Conservation (phyloP, 2,888 invertebrate species). For the Cataglyphis livida region DNA sequence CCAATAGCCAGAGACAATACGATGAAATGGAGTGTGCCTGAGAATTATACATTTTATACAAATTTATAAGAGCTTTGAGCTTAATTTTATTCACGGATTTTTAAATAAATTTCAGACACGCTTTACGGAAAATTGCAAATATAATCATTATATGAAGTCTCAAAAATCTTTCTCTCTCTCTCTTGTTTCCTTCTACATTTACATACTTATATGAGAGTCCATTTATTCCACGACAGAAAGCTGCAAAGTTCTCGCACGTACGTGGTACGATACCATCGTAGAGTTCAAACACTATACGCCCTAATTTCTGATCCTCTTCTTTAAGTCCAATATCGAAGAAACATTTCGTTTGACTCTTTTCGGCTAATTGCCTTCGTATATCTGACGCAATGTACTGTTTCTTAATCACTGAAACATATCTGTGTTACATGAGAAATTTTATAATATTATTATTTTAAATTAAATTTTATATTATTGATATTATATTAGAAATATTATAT, state of each 20-base stretch:
- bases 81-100: not conserved
- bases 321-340: conserved; percentile 81
- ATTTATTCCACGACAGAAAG: conserved; percentile 80
- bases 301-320: conserved; percentile 76
- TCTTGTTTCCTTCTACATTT: conserved; percentile 87
- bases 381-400: not conserved
- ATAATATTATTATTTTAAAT: not conserved
- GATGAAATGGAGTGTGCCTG: conserved; percentile 86
- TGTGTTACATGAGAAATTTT: conserved; percentile 8
- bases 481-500: no score
- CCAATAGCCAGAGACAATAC: conserved; percentile 87
- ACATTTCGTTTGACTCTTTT: conserved; percentile 73
- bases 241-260: conserved; percentile 83
- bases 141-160: not conserved
- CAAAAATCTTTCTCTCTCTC: conserved; percentile 87
- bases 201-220: conserved; percentile 82
- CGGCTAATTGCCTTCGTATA: not conserved
- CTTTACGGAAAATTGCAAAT: not conserved
- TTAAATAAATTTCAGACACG: not conserved
- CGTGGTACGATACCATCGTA: conserved; percentile 82
- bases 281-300: conserved; percentile 83
- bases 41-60: not conserved
- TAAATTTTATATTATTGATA: no score
- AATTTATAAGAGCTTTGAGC: not conserved
- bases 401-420: conserved; percentile 18